Conservation (phyloP, 2,797 vertebrate species). For the Pseudocheirus occidentalis region DNA sequence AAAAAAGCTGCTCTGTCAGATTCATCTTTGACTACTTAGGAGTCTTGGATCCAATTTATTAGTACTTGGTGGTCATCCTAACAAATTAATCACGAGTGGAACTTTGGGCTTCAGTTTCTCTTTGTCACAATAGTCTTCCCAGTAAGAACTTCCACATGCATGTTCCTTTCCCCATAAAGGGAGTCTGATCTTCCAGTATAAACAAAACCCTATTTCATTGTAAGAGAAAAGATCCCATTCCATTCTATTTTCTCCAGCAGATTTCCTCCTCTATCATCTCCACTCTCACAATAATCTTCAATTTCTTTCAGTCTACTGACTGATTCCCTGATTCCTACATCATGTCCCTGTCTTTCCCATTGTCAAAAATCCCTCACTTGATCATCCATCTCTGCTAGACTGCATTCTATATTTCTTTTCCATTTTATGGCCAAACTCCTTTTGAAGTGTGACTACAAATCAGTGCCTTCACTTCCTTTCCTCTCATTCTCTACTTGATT, state of each 20-base stretch:
- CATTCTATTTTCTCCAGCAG: not conserved
- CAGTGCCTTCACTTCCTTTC: not conserved
- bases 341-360: not conserved
- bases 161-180: not conserved
- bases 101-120: not conserved
- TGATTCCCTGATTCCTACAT: not conserved
- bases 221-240: not conserved
- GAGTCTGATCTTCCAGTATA: not conserved
- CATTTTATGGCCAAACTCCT: not conserved
- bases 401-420: not conserved
- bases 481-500: not conserved
- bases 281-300: not conserved
- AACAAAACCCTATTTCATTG: not conserved
- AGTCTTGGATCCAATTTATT: not conserved
- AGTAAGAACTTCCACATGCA: not conserved
- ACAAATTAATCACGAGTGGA: not conserved
- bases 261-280: not conserved
- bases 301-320: not conserved
- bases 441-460: not conserved
- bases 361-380: not conserved
- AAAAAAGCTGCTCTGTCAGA: not conserved
- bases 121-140: not conserved
- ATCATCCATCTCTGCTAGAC: not conserved
- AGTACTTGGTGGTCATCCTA: not conserved
- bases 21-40: not conserved